Base-by-base conservation (phyloP, 2,888 invertebrate genomes). In the Rotaria sp. region DNA sequence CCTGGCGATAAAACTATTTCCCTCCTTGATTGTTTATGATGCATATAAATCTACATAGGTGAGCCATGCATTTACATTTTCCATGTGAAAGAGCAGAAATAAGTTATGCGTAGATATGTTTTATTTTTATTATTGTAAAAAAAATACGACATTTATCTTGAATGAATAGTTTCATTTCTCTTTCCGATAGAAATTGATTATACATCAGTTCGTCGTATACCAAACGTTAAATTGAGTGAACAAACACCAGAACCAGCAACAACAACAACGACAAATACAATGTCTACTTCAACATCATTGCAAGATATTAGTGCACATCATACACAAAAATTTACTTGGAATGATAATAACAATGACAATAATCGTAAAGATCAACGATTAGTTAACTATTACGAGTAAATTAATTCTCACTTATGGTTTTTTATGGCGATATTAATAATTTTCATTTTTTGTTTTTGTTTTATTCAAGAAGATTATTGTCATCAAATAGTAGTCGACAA, bases 261-360 rank as follows among this genome's bases (percentile, higher is more conserved):
- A 67, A 30, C 55, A 35, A 35, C 74, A 38, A 13, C 74, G 21
- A n/a, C 24, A 5, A 67, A 30, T 35, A 18, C 67, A 18, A 80
- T 80, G 80, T 7, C 80, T 45, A 45, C 26, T 24, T 80, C 80
- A 45, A 45, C 80, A 80, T 80, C 80, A 45, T n/a, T 80, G n/a
- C 80, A 80, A 80, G 80, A 80, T 80, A 80, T 80, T 1, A 41
- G 35, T 15, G 4, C 80, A 45, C 80, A 45, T n/a, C 80, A 45
- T 45, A 15, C 35, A 35, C 67, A 67, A 38, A 67, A 67, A 21
- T 67, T 67, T 67, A 35, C 67, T 4, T 67, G 67, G 67, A 67
- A 67, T 11, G 45, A 24, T 41, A 13, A 18, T 7, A 45, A 26
- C 2, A 50, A 50, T 50, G 18, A 50, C 50, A 50, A 50, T 15